Percentiles rank a stretch among this genome's conserved stretches.
Conservation (phyloP, 2,113 vertebrate genomes). For the Sterna hirundo region DNA sequence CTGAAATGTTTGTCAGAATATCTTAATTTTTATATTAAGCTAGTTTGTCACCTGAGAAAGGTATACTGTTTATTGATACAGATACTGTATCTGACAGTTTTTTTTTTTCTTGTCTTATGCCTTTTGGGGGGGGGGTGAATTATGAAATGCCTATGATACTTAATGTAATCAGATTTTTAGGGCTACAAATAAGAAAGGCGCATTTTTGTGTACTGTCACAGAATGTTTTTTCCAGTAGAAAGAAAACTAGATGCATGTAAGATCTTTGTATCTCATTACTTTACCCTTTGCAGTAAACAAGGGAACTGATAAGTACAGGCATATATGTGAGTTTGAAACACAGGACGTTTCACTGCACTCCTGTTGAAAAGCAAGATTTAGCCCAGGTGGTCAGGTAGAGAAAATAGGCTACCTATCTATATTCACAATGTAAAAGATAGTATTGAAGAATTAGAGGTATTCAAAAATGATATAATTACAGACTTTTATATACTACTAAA, state of each 20-base stretch:
- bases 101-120: not conserved
- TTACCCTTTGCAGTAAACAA: not conserved
- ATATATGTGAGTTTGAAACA: not conserved
- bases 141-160: not conserved
- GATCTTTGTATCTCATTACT: not conserved
- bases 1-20: not conserved
- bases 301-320: not conserved
- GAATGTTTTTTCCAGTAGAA: not conserved
- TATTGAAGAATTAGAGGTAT: not conserved
- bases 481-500: not conserved
- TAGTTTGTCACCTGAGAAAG: not conserved
- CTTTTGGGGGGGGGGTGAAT: not conserved
- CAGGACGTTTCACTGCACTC: not conserved
- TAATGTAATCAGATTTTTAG: not conserved
- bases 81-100: not conserved
- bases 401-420: not conserved
- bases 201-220: not conserved
- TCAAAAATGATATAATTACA: not conserved
- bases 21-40: not conserved
- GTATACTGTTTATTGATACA: not conserved
- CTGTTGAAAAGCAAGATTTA: not conserved
- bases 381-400: not conserved
- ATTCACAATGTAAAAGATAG: not conserved
- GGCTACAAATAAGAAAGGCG: not conserved
- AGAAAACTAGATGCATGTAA: not conserved